Evolutionary conservation across 2,797 vertebrate genomes (phyloP), one percentile per base, ranked within the genome.

Genomic region (Silurus lanzhouensis): DNA sequence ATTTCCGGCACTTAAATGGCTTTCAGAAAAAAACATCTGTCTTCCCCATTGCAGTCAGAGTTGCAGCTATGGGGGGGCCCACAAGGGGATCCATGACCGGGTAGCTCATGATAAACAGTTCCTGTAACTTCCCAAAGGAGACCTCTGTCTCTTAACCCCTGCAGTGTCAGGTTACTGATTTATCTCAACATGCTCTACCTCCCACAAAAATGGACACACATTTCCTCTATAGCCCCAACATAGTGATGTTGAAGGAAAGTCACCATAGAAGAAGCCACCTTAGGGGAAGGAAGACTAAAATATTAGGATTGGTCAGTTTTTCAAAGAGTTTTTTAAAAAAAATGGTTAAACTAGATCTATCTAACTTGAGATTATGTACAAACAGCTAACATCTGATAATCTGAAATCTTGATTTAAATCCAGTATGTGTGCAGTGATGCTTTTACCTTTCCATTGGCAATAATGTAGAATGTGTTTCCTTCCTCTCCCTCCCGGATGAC

Each of bases 391-490:
- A 52, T 27, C 14, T 78, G 75, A 78, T 78, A 78, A 67, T 52
- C 22, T 7, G 9, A 2, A 67, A 27, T 52, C 46, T 12, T 14
- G 63, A 75, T 27, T 46, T 52, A 61, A 15, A 44, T 57, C 38
- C 6, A 72, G 38, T 61, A 68, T 67, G 58, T 57, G 38, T 82
- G 52, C 8, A 48, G 55, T 31, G 74, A 25, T 81, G 19, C 66
- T 64, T 46, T 95, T 95, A 98, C 97, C 96, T 96, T 97, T 91
- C 98, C 97, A 92, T 96, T 96, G 27, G 97, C 94, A 88, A 98
- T 97, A 90, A 99, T 97, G 93, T 97, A 99, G 91, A 99, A 98
- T 19, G 97, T 98, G 87, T 95, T 97, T 87, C 97, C 97, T 91
- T 97, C 96, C 87, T 98, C 97, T 64, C 97, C 97, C 92, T 99